These are phyloP conservation scores for Cenopis cana DNA, from an alignment of 2,888 invertebrate genomes.

Conservation along the genomic window DNA sequence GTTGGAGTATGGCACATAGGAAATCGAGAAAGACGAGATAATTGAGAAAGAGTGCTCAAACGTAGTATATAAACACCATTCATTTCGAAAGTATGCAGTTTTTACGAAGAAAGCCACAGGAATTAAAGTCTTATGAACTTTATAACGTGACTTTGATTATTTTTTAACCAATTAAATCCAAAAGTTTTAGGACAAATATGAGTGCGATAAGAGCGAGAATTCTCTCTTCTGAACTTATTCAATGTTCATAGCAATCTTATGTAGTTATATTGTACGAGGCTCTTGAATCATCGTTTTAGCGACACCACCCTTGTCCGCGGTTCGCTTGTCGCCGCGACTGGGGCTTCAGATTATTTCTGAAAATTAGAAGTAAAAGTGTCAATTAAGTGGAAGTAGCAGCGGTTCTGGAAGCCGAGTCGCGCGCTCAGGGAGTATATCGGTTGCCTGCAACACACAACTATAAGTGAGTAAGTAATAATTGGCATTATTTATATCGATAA, in stretches of 20 bases:
- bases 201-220: too few relatives aligned
- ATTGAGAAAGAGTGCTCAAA: neutral
- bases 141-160: too few relatives aligned
- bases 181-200: too few relatives aligned
- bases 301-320: neutral
- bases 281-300: neutral
- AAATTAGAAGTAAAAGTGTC: neutral
- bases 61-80: neutral
- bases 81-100: neutral
- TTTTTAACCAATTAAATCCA: too few relatives aligned
- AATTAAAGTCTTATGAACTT: too few relatives aligned
- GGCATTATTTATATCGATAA: too few relatives aligned
- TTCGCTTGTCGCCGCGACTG: neutral
- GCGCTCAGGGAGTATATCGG: too few relatives aligned
- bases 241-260: neutral
- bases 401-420: too few relatives aligned
- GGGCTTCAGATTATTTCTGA: neutral
- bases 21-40: neutral
- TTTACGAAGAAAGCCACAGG: neutral
- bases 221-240: neutral
- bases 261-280: neutral
- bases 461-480: too few relatives aligned
- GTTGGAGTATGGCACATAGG: neutral
- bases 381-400: too few relatives aligned
- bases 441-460: too few relatives aligned